Evolutionary conservation across 2,888 invertebrate genomes (phyloP).

Genomic region (Drosophila kanekoi): DNA sequence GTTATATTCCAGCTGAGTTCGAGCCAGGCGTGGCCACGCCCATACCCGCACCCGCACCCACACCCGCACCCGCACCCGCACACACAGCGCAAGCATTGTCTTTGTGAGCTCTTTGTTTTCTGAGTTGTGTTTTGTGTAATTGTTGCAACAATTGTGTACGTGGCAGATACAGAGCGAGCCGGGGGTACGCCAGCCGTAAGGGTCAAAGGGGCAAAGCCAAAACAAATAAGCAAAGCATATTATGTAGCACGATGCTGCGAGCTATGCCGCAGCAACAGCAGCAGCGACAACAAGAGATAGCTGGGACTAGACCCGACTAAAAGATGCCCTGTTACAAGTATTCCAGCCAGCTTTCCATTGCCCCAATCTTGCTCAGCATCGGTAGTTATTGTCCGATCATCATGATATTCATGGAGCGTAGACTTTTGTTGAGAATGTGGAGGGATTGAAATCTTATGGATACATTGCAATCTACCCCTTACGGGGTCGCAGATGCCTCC

Average conservation of each 20-base stretch:
- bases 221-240: constrained; percentile 63
- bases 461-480: too few species aligned
- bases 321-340: too few species aligned
- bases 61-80: background rate
- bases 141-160: constrained; percentile 74
- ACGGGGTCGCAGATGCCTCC: too few species aligned
- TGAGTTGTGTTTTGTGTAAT: constrained; percentile 71
- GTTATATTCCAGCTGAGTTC: constrained; percentile 19
- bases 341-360: too few species aligned
- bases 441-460: too few species aligned
- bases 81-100: constrained; percentile 29
- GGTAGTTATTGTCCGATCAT: too few species aligned
- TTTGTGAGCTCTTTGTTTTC: constrained; percentile 47
- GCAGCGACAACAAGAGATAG: constrained; percentile 6
- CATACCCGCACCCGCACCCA: constrained; percentile 8
- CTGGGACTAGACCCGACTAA: too few species aligned
- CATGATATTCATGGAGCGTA: too few species aligned
- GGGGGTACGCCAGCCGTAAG: constrained; percentile 2
- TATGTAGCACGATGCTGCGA: constrained; percentile 51
- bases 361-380: too few species aligned
- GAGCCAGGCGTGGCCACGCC: constrained; percentile 25
- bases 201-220: constrained; percentile 30
- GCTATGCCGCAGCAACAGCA: constrained; percentile 43
- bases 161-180: constrained; percentile 11
- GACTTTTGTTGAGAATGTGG: too few species aligned